phyloP scores from a whole-genome alignment of 2,797 vertebrate species.

The Lophotriccus pileatus region DNA sequence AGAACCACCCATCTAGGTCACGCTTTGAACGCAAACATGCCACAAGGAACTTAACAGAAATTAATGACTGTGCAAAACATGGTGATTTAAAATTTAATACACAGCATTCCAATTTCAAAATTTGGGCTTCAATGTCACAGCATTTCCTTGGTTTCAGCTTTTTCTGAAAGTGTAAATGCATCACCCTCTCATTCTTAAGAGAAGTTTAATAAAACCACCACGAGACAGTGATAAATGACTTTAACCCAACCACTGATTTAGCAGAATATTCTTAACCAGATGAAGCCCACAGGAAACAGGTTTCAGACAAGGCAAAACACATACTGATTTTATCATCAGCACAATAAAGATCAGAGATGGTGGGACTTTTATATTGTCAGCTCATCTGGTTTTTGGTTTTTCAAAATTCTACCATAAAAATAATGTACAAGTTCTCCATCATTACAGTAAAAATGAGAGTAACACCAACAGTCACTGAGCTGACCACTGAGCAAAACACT shows the following conservation, averaged over 20 bases:
- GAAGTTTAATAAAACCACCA: not conserved
- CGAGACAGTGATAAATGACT: not conserved
- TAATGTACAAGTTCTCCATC: not conserved
- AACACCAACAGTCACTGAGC: not conserved
- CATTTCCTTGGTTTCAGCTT: not conserved
- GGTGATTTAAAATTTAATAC: not conserved
- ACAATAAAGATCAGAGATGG: not conserved
- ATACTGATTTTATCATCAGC: not conserved
- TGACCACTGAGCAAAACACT: not conserved
- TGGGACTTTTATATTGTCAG: not conserved
- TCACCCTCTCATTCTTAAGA: not conserved
- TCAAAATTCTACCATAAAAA: not conserved
- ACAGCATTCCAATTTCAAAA: not conserved
- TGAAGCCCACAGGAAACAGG: not conserved
- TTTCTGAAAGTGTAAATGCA: not conserved
- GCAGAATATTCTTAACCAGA: not conserved
- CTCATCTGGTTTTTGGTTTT: not conserved
- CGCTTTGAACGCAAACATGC: not conserved
- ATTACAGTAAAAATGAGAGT: not conserved
- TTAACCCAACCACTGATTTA: not conserved
- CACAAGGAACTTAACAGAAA: not conserved
- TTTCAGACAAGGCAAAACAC: conserved; percentile 4
- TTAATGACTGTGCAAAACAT: not conserved
- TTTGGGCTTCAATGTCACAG: not conserved
- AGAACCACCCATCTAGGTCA: not conserved